Conservation (phyloP, 2,888 invertebrate genomes). For the Parochlus steinenii region DNA sequence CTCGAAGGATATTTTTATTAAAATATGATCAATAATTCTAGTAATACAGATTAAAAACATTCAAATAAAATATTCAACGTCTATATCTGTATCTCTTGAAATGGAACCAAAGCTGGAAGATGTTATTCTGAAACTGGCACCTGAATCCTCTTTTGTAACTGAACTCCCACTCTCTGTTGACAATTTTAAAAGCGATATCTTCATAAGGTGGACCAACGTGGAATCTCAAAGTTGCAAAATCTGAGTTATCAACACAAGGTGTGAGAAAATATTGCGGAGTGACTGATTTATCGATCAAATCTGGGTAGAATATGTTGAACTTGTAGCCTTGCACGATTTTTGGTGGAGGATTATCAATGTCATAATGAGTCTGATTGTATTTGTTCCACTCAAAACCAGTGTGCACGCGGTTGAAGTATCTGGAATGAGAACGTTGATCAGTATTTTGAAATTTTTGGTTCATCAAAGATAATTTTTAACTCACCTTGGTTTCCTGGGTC, state of each 20-base stretch:
- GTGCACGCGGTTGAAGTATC: constrained; percentile 93
- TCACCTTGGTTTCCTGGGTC: constrained; percentile 11
- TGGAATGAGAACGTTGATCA: too few species aligned
- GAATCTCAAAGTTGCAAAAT: constrained; percentile 89
- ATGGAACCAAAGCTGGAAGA: constrained; percentile 99
- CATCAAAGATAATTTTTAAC: too few species aligned
- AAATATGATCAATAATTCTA: neutral
- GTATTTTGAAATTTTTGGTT: too few species aligned
- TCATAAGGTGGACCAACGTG: constrained; percentile 99
- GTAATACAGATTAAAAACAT: neutral
- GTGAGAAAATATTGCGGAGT: constrained; percentile 92
- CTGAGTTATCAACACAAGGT: constrained; percentile 77
- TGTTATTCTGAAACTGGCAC: constrained; percentile 99
- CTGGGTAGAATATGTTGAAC: constrained; percentile 99
- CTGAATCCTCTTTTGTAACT: constrained; percentile 95
- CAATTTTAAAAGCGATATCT: constrained; percentile 97
- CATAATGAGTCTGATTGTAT: constrained; percentile 99
- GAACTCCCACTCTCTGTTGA: constrained; percentile 98
- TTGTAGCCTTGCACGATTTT: constrained; percentile 99
- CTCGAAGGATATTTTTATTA: too few species aligned
- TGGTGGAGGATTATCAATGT: constrained; percentile 99
- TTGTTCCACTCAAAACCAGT: constrained; percentile 99
- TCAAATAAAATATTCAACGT: constrained; percentile 31
- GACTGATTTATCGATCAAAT: constrained; percentile 81
- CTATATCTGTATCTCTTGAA: constrained; percentile 96